phyloP scores from a whole-genome alignment of 2,797 vertebrate species.

The Meda fulgida region DNA sequence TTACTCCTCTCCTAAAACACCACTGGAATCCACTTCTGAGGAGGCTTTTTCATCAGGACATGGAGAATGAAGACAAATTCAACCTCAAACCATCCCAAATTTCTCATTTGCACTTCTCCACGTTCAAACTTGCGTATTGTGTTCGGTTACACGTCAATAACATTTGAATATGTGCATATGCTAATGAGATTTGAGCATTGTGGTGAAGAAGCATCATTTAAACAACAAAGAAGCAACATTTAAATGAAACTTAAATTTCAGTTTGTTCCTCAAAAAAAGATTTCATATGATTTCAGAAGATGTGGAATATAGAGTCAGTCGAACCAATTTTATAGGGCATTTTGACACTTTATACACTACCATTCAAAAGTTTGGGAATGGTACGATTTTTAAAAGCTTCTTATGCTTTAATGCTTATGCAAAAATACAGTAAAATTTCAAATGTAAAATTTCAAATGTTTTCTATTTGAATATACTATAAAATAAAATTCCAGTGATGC shows the following conservation, averaged over 20 bases:
- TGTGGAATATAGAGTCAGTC: neutral
- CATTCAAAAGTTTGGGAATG: neutral
- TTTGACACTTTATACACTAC: neutral
- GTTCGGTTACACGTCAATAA: neutral
- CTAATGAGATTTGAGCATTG: neutral
- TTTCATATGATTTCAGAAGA: neutral
- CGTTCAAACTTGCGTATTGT: neutral
- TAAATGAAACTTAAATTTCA: neutral
- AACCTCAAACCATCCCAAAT: neutral
- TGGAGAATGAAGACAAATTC: neutral
- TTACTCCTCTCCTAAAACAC: neutral
- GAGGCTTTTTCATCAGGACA: neutral
- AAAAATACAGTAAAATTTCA: neutral
- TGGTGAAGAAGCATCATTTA: neutral
- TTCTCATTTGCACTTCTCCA: neutral
- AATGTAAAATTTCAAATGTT: neutral
- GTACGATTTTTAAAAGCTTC: neutral
- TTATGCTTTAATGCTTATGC: no score
- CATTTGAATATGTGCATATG: conserved; percentile 1
- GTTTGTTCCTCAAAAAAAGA: neutral
- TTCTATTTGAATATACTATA: no score
- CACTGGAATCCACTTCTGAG: neutral
- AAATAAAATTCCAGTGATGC: no score
- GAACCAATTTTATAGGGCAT: neutral
- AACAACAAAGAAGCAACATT: neutral